Conservation (phyloP, 2,113 vertebrate species). For the Halichoerus grypus region DNA sequence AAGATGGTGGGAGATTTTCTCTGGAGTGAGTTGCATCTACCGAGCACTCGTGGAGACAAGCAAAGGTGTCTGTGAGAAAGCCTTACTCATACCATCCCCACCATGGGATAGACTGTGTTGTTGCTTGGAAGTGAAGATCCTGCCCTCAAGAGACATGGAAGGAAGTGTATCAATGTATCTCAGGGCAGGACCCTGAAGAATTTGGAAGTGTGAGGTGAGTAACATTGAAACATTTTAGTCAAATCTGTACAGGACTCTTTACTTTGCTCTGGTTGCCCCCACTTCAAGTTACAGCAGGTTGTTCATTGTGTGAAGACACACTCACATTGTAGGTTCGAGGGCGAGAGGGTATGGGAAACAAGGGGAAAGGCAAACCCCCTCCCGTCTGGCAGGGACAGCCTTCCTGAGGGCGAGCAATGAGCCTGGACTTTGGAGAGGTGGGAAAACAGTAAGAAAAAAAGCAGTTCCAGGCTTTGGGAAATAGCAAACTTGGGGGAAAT, state of each 20-base stretch:
- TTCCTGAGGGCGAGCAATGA: not conserved
- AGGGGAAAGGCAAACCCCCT: rapidly evolving
- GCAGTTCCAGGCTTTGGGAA: not conserved
- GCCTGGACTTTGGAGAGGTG: not conserved
- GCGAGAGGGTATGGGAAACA: not conserved
- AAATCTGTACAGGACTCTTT: not conserved
- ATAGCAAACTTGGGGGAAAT: not conserved
- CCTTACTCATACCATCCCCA: not conserved
- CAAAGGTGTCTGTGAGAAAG: not conserved
- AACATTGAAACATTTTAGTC: not conserved
- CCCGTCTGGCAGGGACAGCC: not conserved
- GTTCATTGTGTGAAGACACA: not conserved
- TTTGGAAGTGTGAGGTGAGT: not conserved
- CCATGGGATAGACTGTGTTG: rapidly evolving
- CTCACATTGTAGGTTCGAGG: not conserved
- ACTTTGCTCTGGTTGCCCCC: not conserved
- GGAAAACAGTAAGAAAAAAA: not conserved
- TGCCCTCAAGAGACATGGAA: not conserved
- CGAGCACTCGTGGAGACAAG: not conserved
- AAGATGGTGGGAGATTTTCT: not conserved
- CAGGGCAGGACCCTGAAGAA: not conserved
- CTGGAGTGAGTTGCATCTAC: not conserved
- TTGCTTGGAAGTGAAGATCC: not conserved
- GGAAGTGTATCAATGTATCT: not conserved
- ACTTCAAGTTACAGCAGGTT: not conserved